Evolutionary conservation across 2,797 vertebrate species (phyloP), one percentile per base, ranked within the genome.

Genomic region (Cyclura pinguis): DNA sequence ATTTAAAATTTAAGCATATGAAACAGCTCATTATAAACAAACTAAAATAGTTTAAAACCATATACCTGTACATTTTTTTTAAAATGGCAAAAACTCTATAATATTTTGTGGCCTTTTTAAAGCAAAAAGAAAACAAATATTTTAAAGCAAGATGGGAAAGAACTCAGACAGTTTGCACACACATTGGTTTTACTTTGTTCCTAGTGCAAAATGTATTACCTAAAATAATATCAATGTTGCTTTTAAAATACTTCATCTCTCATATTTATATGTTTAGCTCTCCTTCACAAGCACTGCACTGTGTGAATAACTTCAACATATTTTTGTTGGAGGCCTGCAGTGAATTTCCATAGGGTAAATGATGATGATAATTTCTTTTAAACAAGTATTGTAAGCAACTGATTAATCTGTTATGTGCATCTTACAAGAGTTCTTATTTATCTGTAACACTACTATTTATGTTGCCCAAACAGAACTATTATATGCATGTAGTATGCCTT

Each of bases 81-180:
- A 59, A 59, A 59, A 59, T 20, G 16, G 16, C 16, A 59, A 59
- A 59, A 18, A 59, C 16, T 1, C 0, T 59, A 59, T 59, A 59
- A 59, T 27, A 32, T 32, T 69, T 29, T 27, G 7, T 67, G 64
- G 64, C 20, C 29, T 69, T 69, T 27, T 69, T 69, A 9, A 32
- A 2, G 12, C 6, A 42, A 50, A 73, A 2, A 0, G 1, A 35
- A 47, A 69, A 92, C 90, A 83, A 22, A 92, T 73, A 91, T 12
- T 81, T 89, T 93, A 82, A 90, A 86, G 82, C 27, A 67, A 69
- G 14, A 69, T n/a, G 50, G 50, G 38, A 73, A 55, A 82, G 27
- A 1, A 74, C 6, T 29, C 35, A 55, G 52, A 32, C 47, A 69
- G 14, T 22, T 18, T 18, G n/a, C 72, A 87, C 35, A 8, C 20